Conservation (phyloP, 2,888 invertebrate genomes). For the Himalopsyche kuldschensis region DNA sequence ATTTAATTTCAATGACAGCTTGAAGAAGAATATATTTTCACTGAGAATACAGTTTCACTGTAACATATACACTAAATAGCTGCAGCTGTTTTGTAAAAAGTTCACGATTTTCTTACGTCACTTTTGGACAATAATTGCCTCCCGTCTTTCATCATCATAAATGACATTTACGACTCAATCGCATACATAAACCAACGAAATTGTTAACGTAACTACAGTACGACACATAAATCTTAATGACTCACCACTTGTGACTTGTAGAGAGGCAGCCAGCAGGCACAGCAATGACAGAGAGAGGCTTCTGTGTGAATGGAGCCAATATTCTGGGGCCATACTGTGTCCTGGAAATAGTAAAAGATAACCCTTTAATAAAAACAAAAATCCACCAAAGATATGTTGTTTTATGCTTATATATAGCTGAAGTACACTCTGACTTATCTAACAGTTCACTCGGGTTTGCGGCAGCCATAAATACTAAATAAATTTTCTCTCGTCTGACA, state of each 20-base stretch:
- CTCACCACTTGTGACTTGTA: constrained; percentile 78
- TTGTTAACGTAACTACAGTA: not conserved
- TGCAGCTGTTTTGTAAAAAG: too few species aligned
- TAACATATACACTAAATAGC: too few species aligned
- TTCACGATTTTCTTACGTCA: too few species aligned
- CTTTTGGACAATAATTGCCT: not conserved
- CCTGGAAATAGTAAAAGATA: constrained; percentile 52
- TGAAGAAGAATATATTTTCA: too few species aligned
- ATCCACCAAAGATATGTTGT: too few species aligned
- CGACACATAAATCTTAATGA: constrained; percentile 40
- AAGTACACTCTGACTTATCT: too few species aligned
- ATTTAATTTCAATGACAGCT: too few species aligned
- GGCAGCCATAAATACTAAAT: too few species aligned
- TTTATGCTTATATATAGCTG: too few species aligned
- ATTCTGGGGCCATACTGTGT: constrained; percentile 83
- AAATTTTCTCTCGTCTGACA: too few species aligned
- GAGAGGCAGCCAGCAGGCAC: constrained; percentile 73
- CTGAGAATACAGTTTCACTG: too few species aligned
- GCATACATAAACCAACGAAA: not conserved
- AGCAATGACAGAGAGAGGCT: constrained; percentile 75
- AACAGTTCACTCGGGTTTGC: too few species aligned
- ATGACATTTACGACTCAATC: not conserved
- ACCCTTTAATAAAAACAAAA: not conserved
- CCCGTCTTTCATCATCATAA: not conserved
- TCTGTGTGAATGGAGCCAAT: constrained; percentile 81